Evolutionary conservation across 2,888 invertebrate species (phyloP).

Genomic region (Xestoiulus laeticollis): DNA sequence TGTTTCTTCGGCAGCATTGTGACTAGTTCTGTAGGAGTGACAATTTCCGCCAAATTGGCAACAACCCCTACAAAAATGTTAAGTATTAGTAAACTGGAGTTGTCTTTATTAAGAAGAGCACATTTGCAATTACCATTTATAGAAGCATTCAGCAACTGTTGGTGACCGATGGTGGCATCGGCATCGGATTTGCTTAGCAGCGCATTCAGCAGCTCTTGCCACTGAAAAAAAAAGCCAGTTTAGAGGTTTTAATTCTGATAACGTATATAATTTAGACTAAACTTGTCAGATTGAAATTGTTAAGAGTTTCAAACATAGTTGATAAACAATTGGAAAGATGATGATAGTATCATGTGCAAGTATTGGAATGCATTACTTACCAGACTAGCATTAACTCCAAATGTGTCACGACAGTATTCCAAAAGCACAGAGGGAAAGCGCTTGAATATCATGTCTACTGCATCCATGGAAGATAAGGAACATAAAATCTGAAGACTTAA

Average conservation of each 20-base stretch:
- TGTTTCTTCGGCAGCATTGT: conserved; percentile 35
- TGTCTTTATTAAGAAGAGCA: not conserved
- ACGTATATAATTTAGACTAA: too few relatives aligned
- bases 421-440: conserved; percentile 43
- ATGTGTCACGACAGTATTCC: conserved; percentile 45
- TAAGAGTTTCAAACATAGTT: too few relatives aligned
- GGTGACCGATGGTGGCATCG: not conserved
- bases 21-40: conserved; percentile 44
- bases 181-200: conserved; percentile 25
- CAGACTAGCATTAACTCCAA: not conserved
- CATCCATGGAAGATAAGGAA: conserved; percentile 42
- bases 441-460: not conserved
- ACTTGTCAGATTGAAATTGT: too few relatives aligned
- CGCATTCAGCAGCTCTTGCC: conserved; percentile 16
- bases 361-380: conserved; percentile 1
- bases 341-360: too few relatives aligned
- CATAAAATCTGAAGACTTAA: conserved; percentile 46
- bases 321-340: too few relatives aligned
- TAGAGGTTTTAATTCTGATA: too few relatives aligned
- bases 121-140: not conserved
- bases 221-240: not conserved
- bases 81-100: not conserved
- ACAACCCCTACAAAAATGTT: conserved; percentile 45
- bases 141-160: not conserved
- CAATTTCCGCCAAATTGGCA: conserved; percentile 49